Evolutionary conservation across 2,797 vertebrate species (phyloP).

Genomic region (Cynopterus sphinx): DNA sequence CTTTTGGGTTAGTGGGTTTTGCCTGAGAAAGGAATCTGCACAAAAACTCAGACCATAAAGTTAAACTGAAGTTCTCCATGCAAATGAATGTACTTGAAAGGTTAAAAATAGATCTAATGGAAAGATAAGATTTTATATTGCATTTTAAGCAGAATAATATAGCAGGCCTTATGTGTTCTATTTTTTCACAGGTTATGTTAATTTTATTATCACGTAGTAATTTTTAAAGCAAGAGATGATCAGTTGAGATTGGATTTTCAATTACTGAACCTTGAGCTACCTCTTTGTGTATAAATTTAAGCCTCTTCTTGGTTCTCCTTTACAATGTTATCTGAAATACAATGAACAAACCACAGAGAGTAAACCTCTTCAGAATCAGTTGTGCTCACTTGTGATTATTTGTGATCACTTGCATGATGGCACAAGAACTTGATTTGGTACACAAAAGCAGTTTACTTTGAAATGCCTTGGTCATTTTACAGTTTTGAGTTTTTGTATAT

Average conservation of each 20-base stretch:
- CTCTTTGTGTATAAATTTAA: background rate
- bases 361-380: background rate
- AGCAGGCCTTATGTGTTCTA: background rate
- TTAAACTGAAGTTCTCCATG: background rate
- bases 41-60: slow-evolving; percentile 2
- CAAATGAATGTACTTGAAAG: background rate
- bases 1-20: background rate
- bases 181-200: slow-evolving; percentile 6
- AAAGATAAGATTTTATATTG: slow-evolving; percentile 29
- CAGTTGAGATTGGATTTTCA: slow-evolving; percentile 36
- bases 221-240: slow-evolving; percentile 33
- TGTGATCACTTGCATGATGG: slow-evolving; percentile 21
- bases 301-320: background rate
- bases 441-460: slow-evolving; percentile 29
- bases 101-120: background rate
- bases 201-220: background rate
- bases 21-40: background rate
- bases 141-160: slow-evolving; percentile 23
- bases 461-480: slow-evolving; percentile 21
- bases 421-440: slow-evolving; percentile 43
- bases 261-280: background rate
- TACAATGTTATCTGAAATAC: slow-evolving; percentile 16
- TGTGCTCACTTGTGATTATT: slow-evolving; percentile 8
- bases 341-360: background rate
- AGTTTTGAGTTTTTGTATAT: background rate